A percentile compares a stretch with the other conserved stretches of the same genome.
phyloP scores from a whole-genome alignment of 1,140 invertebrate genomes.

The Heliconius nattereri region DNA sequence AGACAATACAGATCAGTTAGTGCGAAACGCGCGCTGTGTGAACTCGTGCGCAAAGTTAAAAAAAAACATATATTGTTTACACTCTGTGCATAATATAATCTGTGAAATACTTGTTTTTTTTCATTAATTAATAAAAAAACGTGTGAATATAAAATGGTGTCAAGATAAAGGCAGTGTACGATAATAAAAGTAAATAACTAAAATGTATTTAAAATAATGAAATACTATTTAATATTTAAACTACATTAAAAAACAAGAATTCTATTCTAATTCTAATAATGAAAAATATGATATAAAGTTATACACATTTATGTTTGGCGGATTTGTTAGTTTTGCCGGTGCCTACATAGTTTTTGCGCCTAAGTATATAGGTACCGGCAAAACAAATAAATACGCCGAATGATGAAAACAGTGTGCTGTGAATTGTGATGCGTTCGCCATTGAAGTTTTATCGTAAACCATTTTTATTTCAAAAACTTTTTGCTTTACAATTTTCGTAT shows the following conservation, averaged over 20 bases:
- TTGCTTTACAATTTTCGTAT: not conserved
- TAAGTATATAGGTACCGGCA: slow-evolving; percentile 9
- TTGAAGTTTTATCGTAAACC: not conserved
- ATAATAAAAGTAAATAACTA: not conserved
- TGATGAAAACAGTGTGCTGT: slow-evolving; percentile 22
- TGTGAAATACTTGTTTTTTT: not conserved
- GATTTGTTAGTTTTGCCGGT: too few species aligned
- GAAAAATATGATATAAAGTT: not conserved
- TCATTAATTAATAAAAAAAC: not conserved
- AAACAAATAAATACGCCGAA: slow-evolving; percentile 35
- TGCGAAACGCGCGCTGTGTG: not conserved
- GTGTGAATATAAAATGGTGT: not conserved
- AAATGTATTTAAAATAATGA: not conserved
- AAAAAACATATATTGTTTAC: slow-evolving; percentile 11
- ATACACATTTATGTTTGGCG: too few species aligned
- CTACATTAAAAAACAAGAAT: not conserved
- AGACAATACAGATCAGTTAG: slow-evolving; percentile 15
- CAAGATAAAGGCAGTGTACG: not conserved
- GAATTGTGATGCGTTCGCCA: not conserved
- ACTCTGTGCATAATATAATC: not conserved
- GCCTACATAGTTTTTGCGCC: too few species aligned
- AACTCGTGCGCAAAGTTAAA: slow-evolving; percentile 13
- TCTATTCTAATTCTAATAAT: not conserved
- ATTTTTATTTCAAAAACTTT: not conserved
- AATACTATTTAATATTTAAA: not conserved